Conservation (phyloP, 1,140 invertebrate genomes). For the Theocolax elegans region DNA sequence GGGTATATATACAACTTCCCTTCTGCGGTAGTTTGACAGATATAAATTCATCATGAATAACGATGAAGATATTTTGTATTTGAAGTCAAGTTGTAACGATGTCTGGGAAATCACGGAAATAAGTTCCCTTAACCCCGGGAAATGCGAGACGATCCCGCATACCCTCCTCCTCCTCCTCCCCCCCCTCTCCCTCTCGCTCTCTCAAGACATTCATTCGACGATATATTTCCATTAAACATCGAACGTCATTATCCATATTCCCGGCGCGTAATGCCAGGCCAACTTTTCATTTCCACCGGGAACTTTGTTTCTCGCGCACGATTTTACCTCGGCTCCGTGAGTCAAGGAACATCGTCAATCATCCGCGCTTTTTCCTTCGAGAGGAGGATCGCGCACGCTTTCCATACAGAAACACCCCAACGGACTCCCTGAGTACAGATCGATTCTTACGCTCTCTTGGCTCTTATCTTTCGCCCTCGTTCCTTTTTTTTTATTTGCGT, state of each 20-base stretch:
- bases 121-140: not conserved
- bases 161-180: too few species aligned
- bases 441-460: not conserved
- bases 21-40: not conserved
- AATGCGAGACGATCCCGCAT: too few species aligned
- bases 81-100: not conserved
- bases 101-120: conserved; percentile 7
- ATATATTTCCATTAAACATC: conserved; percentile 21
- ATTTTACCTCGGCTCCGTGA: too few species aligned
- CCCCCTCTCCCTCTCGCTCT: not conserved
- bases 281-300: conserved; percentile 23
- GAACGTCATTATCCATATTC: conserved; percentile 19
- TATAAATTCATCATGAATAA: not conserved
- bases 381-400: conserved; percentile 2
- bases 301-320: conserved; percentile 22
- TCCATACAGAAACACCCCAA: conserved; percentile 11
- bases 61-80: not conserved
- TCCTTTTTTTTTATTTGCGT: too few species aligned
- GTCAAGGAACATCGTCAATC: conserved; percentile 27
- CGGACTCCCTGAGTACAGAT: not conserved
- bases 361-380: conserved; percentile 17
- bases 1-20: not conserved
- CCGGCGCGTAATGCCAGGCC: not conserved
- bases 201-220: conserved; percentile 9
- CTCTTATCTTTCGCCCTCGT: not conserved